A percentile compares a stretch with the other conserved stretches of the same genome.
These are phyloP conservation scores for Pyrgus malvae DNA, from an alignment of 2,888 invertebrate genomes.

Conservation along the genomic window DNA sequence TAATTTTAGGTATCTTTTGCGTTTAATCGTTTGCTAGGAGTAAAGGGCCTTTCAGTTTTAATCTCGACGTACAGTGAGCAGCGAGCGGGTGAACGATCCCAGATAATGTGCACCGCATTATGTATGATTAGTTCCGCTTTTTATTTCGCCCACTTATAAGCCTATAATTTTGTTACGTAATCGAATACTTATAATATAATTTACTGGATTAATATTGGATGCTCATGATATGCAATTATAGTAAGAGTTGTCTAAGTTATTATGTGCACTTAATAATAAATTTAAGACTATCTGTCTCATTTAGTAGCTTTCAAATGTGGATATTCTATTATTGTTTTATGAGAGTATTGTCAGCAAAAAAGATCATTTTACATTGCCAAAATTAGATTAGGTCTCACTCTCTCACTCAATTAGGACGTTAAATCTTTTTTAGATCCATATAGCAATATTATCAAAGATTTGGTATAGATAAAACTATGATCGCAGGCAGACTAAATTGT, in stretches of 20 bases:
- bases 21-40: neutral
- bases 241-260: neutral
- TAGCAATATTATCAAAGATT: too few relatives aligned
- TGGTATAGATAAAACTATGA: too few relatives aligned
- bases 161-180: constrained; percentile 12
- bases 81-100: constrained; percentile 52
- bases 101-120: constrained; percentile 39
- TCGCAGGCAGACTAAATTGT: too few relatives aligned
- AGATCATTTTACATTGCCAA: too few relatives aligned
- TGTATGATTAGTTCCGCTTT: constrained; percentile 42
- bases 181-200: constrained; percentile 14
- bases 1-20: neutral
- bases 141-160: constrained; percentile 22
- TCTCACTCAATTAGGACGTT: too few relatives aligned
- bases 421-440: too few relatives aligned
- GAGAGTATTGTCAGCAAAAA: too few relatives aligned
- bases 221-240: neutral
- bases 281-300: too few relatives aligned
- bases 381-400: too few relatives aligned
- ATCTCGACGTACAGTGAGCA: constrained; percentile 55
- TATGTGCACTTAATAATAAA: too few relatives aligned
- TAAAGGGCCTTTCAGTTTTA: constrained; percentile 32
- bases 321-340: too few relatives aligned
- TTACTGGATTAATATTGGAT: neutral
- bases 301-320: too few relatives aligned